Conservation (phyloP, 2,797 vertebrate genomes). For the Champsocephalus esox region DNA sequence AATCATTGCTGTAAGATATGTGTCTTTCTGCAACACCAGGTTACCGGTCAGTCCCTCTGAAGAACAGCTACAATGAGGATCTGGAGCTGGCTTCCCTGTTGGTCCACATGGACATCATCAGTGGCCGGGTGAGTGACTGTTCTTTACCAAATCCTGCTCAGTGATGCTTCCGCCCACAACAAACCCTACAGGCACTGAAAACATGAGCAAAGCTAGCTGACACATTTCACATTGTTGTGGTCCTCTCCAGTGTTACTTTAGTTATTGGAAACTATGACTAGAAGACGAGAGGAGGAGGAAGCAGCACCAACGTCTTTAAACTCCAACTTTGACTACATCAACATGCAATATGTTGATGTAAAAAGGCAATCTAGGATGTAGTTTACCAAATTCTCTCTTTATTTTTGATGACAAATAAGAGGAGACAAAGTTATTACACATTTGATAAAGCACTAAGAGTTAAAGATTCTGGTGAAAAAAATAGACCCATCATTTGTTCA, state of each 20-base stretch:
- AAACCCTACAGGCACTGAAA: background rate
- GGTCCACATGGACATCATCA: constrained; percentile 90
- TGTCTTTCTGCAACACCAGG: constrained; percentile 78
- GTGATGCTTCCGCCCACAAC: background rate
- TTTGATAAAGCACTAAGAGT: no score
- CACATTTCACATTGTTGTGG: background rate
- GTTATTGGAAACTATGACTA: no score
- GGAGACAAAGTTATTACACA: no score
- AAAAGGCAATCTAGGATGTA: no score
- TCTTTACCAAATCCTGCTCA: background rate
- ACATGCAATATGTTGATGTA: no score
- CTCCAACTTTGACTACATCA: no score
- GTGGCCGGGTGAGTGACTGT: constrained; percentile 86
- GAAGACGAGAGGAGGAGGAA: no score
- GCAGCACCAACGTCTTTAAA: no score
- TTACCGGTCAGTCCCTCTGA: constrained; percentile 95
- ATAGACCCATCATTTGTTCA: no score
- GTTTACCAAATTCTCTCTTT: no score
- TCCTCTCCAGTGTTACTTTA: background rate
- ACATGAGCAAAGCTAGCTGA: background rate
- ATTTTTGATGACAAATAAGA: no score
- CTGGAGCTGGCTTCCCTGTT: constrained; percentile 95
- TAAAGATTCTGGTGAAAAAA: no score
- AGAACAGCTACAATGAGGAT: constrained; percentile 98
- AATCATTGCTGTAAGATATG: background rate